Conservation (phyloP, 2,113 vertebrate genomes). For the Tragelaphus strepsiceros region DNA sequence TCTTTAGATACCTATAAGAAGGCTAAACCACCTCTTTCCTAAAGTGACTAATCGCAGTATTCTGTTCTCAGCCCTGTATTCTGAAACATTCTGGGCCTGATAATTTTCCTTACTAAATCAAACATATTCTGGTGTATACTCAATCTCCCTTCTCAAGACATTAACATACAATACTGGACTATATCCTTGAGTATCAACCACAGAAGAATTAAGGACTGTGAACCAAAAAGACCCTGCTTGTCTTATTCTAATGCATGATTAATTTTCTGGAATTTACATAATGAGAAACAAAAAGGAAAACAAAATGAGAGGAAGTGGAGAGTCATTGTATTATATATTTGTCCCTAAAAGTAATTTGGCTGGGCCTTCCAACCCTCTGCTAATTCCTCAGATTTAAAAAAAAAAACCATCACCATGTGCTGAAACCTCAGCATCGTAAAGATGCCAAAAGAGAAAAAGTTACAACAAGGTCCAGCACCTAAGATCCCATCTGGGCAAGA, state of each 20-base stretch:
- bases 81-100: neutral
- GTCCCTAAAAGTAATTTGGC: neutral
- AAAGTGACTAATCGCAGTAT: neutral
- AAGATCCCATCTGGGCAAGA: neutral
- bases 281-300: constrained; percentile 75
- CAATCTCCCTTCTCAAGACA: neutral
- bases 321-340: constrained; percentile 46
- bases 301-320: constrained; percentile 68
- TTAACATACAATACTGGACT: neutral
- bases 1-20: neutral
- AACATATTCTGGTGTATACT: neutral
- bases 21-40: neutral
- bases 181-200: neutral
- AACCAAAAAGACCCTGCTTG: constrained; percentile 62
- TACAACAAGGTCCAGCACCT: neutral
- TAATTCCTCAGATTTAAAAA: neutral
- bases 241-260: constrained; percentile 76
- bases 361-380: neutral
- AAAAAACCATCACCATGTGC: neutral
- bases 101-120: neutral
- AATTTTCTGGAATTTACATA: constrained; percentile 75
- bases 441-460: neutral
- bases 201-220: neutral
- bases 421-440: neutral
- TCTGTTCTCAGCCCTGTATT: neutral